Evolutionary conservation across 2,113 vertebrate species (phyloP).

Genomic region (Gnathonemus echidnorhynchus): DNA sequence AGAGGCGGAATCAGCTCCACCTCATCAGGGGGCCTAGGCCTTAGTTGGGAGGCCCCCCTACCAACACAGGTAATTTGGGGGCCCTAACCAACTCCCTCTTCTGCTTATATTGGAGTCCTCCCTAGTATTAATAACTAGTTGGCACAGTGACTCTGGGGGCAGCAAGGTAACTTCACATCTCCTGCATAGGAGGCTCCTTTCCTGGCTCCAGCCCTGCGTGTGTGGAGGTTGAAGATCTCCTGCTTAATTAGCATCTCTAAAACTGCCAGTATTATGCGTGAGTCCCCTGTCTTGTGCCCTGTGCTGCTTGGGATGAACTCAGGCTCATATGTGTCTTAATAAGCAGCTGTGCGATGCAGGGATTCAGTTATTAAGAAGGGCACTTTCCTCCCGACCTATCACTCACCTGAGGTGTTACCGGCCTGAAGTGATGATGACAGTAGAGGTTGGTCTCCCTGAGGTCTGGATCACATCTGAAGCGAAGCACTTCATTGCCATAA

Average conservation of each 20-base stretch:
- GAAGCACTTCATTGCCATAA: conserved; percentile 78
- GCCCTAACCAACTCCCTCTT: background rate
- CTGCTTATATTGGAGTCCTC: background rate
- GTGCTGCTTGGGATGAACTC: background rate
- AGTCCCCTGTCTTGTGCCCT: background rate
- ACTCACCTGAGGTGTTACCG: conserved; percentile 74
- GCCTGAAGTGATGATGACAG: conserved; percentile 83
- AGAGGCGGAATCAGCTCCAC: background rate
- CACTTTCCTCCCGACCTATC: background rate
- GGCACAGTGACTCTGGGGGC: no score
- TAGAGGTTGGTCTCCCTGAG: conserved; percentile 76
- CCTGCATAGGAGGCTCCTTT: background rate
- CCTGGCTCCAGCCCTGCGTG: background rate
- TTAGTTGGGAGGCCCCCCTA: background rate
- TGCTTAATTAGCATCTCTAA: background rate
- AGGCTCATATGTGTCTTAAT: background rate
- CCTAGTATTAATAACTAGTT: no score
- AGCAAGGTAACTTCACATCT: background rate
- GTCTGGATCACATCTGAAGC: conserved; percentile 82
- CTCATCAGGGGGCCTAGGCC: background rate
- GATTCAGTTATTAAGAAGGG: background rate
- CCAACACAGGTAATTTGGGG: background rate
- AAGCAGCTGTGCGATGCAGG: background rate
- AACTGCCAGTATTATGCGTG: background rate
- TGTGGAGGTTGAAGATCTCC: background rate